These are phyloP conservation scores for Geophilus truncorum DNA, from an alignment of 2,888 invertebrate species.

Conservation along the genomic window DNA sequence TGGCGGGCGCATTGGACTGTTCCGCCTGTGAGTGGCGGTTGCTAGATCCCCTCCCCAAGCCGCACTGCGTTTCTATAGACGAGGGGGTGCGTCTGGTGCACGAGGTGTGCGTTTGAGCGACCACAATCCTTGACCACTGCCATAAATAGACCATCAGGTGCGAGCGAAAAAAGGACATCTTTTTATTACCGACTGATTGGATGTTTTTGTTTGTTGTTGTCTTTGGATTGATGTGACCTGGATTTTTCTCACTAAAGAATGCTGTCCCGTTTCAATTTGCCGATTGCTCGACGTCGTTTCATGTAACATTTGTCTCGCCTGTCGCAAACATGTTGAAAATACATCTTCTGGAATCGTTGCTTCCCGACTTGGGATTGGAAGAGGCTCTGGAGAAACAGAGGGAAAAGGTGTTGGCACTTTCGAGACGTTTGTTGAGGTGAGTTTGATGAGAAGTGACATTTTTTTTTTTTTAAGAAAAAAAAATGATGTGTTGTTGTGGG, in stretches of 20 bases:
- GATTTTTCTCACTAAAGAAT: not conserved
- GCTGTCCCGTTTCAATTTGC: not conserved
- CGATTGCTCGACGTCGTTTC: not conserved
- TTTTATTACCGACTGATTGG: not conserved
- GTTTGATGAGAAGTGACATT: not conserved
- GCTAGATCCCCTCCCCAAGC: not conserved
- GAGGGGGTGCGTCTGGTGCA: not conserved
- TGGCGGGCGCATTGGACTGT: not conserved
- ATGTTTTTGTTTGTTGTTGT: not conserved
- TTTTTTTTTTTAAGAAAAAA: not conserved
- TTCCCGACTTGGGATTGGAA: constrained; percentile 31
- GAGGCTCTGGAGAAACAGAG: constrained; percentile 28
- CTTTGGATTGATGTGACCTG: not conserved
- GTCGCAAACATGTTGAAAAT: constrained; percentile 28
- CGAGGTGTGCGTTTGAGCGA: not conserved
- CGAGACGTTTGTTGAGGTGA: constrained; percentile 30
- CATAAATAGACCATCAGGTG: not conserved
- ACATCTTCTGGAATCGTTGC: constrained; percentile 28
- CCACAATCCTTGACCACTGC: not conserved
- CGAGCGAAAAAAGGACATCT: not conserved
- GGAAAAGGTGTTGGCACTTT: constrained; percentile 32
- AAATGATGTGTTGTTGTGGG: not conserved
- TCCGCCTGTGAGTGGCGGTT: constrained; percentile 7
- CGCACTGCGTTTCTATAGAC: not conserved
- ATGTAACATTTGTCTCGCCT: not conserved